Evolutionary conservation across 2,888 invertebrate genomes (phyloP).

Genomic region (Danaus chrysippus): DNA sequence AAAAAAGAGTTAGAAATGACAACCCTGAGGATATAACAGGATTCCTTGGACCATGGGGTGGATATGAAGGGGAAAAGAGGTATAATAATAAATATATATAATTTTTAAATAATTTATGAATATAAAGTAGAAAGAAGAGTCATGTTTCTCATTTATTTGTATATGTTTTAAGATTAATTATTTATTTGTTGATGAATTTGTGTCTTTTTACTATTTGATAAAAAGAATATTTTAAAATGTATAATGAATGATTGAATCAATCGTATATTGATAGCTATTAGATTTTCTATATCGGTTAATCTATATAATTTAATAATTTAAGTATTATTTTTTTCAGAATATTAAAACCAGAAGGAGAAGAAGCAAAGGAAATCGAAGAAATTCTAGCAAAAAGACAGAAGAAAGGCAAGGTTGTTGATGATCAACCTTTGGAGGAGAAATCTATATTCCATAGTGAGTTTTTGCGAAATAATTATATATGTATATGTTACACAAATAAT

Average conservation of each 20-base stretch:
- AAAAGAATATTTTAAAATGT: too few species aligned
- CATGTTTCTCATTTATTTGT: too few species aligned
- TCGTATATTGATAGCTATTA: neutral
- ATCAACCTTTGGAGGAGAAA: constrained; percentile 96
- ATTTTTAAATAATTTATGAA: too few species aligned
- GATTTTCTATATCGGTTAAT: neutral
- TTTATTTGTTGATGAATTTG: too few species aligned
- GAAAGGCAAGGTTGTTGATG: constrained; percentile 92
- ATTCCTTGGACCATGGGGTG: constrained; percentile 98
- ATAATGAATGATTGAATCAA: too few species aligned
- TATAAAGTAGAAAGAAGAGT: too few species aligned
- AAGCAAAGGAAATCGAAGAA: constrained; percentile 96
- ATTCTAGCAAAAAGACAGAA: constrained; percentile 94
- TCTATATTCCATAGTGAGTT: constrained; percentile 92
- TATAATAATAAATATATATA: constrained; percentile 39
- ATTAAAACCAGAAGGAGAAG: constrained; percentile 94
- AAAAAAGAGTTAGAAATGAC: constrained; percentile 92
- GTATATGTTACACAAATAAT: neutral
- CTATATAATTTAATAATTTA: constrained; percentile 1
- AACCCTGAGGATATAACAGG: constrained; percentile 95
- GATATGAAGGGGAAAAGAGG: constrained; percentile 92
- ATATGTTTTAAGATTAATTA: too few species aligned
- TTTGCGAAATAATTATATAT: neutral
- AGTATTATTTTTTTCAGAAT: constrained; percentile 67
- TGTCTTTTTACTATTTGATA: too few species aligned